phyloP scores from a whole-genome alignment of 2,888 invertebrate genomes.

The Eupithecia exiguata region DNA sequence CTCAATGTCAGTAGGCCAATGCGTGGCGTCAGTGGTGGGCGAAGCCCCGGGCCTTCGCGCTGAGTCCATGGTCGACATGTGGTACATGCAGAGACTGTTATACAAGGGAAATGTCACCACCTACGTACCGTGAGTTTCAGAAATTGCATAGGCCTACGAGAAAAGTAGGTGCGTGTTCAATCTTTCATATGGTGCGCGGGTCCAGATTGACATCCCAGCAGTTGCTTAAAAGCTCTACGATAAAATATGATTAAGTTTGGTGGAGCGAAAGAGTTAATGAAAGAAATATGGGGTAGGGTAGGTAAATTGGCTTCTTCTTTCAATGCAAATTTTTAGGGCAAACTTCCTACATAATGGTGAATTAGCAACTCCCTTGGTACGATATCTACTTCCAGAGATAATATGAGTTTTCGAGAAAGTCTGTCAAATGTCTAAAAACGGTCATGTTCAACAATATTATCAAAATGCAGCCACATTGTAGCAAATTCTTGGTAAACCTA shows the following conservation, averaged over 20 bases:
- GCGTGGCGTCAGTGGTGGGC: slow-evolving; percentile 75
- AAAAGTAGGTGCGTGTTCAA: not conserved
- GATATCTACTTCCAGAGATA: not conserved
- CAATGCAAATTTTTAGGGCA: too few relatives aligned
- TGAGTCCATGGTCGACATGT: slow-evolving; percentile 75
- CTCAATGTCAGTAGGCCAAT: slow-evolving; percentile 71
- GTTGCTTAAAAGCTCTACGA: not conserved
- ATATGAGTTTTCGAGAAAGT: not conserved
- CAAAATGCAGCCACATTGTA: not conserved
- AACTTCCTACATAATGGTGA: too few relatives aligned
- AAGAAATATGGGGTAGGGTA: too few relatives aligned
- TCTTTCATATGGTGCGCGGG: not conserved
- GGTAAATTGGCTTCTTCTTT: too few relatives aligned
- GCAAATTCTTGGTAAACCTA: not conserved
- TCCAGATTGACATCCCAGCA: not conserved
- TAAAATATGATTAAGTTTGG: not conserved
- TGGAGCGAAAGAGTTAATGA: not conserved
- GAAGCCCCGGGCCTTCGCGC: slow-evolving; percentile 75
- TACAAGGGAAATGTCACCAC: slow-evolving; percentile 64
- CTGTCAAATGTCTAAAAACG: not conserved
- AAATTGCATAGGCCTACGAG: not conserved
- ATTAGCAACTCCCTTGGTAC: not conserved
- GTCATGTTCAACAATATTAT: not conserved
- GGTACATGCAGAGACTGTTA: slow-evolving; percentile 71
- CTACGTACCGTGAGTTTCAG: slow-evolving; percentile 60